Base-by-base conservation (phyloP, 2,113 vertebrate genomes). In the Anarhynchus alexandrinus region DNA sequence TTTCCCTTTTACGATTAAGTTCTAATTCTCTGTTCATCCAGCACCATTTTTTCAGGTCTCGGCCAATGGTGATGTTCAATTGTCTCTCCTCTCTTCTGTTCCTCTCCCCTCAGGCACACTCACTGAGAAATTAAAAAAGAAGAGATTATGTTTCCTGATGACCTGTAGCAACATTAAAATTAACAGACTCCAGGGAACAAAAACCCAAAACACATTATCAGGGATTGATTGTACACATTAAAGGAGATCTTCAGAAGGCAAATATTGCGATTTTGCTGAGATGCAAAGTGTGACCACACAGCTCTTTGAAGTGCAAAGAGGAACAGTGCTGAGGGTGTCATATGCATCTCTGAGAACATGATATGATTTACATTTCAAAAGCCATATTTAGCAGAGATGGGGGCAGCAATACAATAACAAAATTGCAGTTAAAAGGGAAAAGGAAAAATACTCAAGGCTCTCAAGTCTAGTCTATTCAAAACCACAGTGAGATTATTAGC, bases 81-180 rank as follows among this genome's bases (percentile, higher is more conserved):
- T 92, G 88, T 91, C 95, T 97, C 94, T 95, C 87, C 65, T 96
- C 94, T 94, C 94, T 94, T 73, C 91, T 74, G 97, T 36, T 96
- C 62, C 92, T 94, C 96, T 97, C 93, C 96, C 95, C 90, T 96
- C 82, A 94, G 96, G 97, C 95, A 97, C 61, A 8, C 51, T 94
- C 95, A 92, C 98, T 98, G 97, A 94, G 93, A 98, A 98, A 98
- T 97, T 91, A 97, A 97, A 98, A 97, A 95, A 95, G 96, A 93
- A 98, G 29, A 96, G 91, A 97, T 97, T 96, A 97, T 94, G 95
- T 97, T 96, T 97, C 96, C 95, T 96, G 92, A 97, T 97, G 95
- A 97, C 90, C 88, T 82, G 80, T 72, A 93, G 78, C 93, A 97
- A 95, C 77, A 95, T 91, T 95, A 96, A 97, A 95, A 94, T 95